Evolutionary conservation across 2,888 invertebrate genomes (phyloP), one percentile per base, ranked within the genome.

Genomic region (Epinotia demarniana): DNA sequence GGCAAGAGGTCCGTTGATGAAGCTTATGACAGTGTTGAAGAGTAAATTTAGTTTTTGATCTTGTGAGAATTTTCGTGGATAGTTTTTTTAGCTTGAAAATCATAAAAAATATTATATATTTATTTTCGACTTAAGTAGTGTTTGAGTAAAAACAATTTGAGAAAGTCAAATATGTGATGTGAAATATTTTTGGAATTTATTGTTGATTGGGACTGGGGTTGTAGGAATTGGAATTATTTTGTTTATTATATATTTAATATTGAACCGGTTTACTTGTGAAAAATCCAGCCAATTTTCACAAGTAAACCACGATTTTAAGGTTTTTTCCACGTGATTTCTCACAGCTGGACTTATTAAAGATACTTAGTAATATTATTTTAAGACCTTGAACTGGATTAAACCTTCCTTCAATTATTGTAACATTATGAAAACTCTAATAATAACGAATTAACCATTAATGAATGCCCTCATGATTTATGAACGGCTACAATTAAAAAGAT

Each of bases 1-100:
- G 95, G 95, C 6, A 95, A 95, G 80, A 86, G 95, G 67, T 92
- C 93, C 1, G 86, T 82, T 33, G 90, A 91, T 18, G 84, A 85
- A 13, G 77, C 77, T 46, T 81, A 85, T 55, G 79, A 83, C n/a
- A 91, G 90, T 46, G 88, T 83, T 78, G 92, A 93, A 63, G 87
- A 85, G 81, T 93, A 90, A 89, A 85, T 81, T 77, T 49, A 76
- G 68, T 79, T 68, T 57, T 77, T 77, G 77, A 77, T 76, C 74
- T 79, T 82, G 82, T 75, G 73, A 33, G 77, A 74, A 74, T 46
- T 87, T 84, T 80, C 83, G 87, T 84, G 85, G 85, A 75, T 19
- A 27, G 8, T 64, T 39, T 73, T 71, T 68, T 63, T 27, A 46
- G 60, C 13, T 72, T 27, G 2, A 27, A 27, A 27, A 27, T 27